Evolutionary conservation across 2,797 vertebrate genomes (phyloP).

Genomic region (Channallabes apus): DNA sequence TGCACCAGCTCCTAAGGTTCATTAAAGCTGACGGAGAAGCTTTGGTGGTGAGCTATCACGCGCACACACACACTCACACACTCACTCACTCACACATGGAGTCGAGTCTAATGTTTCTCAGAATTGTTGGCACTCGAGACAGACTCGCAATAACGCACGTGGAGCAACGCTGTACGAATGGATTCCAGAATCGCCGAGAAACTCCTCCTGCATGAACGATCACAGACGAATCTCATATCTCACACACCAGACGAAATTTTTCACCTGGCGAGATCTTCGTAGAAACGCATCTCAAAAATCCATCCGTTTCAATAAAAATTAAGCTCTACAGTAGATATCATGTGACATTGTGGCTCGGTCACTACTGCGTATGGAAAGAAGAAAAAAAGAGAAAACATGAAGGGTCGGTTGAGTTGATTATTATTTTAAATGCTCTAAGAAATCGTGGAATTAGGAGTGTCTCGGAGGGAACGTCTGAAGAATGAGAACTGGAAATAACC

Average conservation of each 20-base stretch:
- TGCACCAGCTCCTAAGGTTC: constrained; percentile 11
- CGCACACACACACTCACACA: neutral
- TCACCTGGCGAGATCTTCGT: neutral
- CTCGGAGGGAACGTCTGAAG: neutral
- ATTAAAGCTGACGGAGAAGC: constrained; percentile 25
- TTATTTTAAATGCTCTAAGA: neutral
- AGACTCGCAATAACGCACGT: neutral
- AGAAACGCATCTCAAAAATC: neutral
- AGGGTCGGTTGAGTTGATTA: neutral
- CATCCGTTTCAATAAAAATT: neutral
- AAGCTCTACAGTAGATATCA: neutral
- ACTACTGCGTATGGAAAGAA: neutral
- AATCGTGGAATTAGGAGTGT: neutral
- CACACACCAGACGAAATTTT: neutral
- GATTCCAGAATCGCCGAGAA: no score
- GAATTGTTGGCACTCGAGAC: neutral
- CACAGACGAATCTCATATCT: neutral
- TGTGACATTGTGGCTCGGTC: neutral
- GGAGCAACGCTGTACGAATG: no score
- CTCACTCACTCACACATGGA: neutral
- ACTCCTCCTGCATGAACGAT: neutral
- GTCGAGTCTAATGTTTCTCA: neutral
- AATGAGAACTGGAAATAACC: neutral
- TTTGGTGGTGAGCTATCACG: neutral
- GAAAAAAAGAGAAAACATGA: neutral